A percentile compares a stretch with the other conserved stretches of the same genome.
Evolutionary conservation across 1,140 invertebrate genomes (phyloP).

Genomic region (Trichonephila inaurata): DNA sequence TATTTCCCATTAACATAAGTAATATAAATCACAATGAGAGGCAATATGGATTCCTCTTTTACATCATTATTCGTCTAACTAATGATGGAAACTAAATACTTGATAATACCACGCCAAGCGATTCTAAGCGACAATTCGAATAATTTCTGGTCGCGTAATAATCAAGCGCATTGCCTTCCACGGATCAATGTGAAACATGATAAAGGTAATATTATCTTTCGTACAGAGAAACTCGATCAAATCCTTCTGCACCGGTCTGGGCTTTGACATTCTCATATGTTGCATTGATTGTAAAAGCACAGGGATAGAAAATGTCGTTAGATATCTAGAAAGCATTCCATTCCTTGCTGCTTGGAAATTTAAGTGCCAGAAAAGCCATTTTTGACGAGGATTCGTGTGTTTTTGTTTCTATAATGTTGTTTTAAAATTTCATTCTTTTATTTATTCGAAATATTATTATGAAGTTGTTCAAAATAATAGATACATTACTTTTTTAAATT

Average conservation of each 20-base stretch:
- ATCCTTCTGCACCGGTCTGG: background rate
- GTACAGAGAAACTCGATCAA: background rate
- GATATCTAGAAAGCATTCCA: background rate
- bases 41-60: background rate
- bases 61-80: constrained; percentile 17
- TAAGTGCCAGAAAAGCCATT: too few species aligned
- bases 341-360: too few species aligned
- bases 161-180: background rate
- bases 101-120: background rate
- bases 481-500: too few species aligned
- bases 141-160: constrained; percentile 23
- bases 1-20: background rate
- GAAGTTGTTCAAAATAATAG: too few species aligned
- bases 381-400: too few species aligned
- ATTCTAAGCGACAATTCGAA: constrained; percentile 17
- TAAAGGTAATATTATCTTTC: constrained; percentile 22
- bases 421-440: too few species aligned
- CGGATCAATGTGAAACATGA: background rate
- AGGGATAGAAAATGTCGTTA: background rate
- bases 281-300: background rate
- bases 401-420: too few species aligned
- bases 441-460: too few species aligned
- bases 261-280: background rate
- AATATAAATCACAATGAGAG: background rate
- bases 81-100: constrained; percentile 37